These are phyloP conservation scores for Caenorhabditis sp. DNA, from an alignment of 2,888 invertebrate species.

Conservation along the genomic window DNA sequence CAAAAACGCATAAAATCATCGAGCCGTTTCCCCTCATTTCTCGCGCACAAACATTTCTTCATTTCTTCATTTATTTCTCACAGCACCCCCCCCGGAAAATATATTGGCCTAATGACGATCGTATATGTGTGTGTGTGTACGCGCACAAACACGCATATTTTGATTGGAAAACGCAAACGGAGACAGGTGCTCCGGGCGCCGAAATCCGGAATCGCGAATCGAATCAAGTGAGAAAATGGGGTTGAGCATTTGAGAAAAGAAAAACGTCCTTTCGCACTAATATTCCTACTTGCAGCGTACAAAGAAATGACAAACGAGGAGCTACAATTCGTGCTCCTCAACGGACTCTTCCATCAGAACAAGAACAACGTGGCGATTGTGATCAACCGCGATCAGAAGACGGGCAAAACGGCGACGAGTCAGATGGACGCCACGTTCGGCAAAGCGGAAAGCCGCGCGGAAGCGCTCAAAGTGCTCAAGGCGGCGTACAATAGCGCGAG, in stretches of 20 bases:
- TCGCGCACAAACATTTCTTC: too few species aligned
- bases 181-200: too few species aligned
- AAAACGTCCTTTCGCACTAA: neutral
- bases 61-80: too few species aligned
- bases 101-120: too few species aligned
- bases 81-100: too few species aligned
- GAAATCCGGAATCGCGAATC: too few species aligned
- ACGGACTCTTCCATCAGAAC: constrained; percentile 35
- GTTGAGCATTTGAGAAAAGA: neutral
- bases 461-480: constrained; percentile 11
- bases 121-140: too few species aligned
- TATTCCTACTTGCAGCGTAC: constrained; percentile 14
- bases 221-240: too few species aligned
- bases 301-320: constrained; percentile 30
- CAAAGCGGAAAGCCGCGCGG: constrained; percentile 4
- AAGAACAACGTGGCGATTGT: constrained; percentile 35
- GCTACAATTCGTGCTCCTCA: constrained; percentile 24
- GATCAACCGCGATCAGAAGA: constrained; percentile 22
- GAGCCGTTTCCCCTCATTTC: too few species aligned
- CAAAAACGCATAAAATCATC: too few species aligned
- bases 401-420: constrained; percentile 18
- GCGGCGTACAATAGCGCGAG: neutral
- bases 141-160: too few species aligned
- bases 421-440: constrained; percentile 28
- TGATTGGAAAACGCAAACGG: too few species aligned